These are phyloP conservation scores for Salvator merianae DNA, from an alignment of 2,113 vertebrate genomes.

Conservation along the genomic window DNA sequence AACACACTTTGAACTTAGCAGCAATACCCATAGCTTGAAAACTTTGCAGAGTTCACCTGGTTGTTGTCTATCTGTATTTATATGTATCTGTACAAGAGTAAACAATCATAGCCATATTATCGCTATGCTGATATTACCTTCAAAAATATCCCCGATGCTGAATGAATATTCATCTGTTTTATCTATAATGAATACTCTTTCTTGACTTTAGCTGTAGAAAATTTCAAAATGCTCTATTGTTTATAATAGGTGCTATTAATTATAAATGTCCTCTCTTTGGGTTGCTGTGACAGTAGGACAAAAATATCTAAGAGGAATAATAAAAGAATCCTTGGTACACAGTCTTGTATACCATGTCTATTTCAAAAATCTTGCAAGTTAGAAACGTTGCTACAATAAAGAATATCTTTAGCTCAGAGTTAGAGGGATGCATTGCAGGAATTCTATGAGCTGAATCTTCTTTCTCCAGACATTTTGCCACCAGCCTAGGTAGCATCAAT, in stretches of 20 bases:
- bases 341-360: slow-evolving; percentile 17
- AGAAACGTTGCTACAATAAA: too few species aligned
- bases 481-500: too few species aligned
- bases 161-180: neutral
- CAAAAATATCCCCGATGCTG: neutral
- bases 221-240: slow-evolving; percentile 63
- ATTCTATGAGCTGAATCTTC: too few species aligned
- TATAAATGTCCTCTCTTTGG: slow-evolving; percentile 72
- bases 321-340: slow-evolving; percentile 48
- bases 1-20: neutral
- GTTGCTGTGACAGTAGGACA: slow-evolving; percentile 44
- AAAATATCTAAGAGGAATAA: slow-evolving; percentile 59
- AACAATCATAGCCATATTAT: neutral
- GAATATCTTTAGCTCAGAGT: too few species aligned
- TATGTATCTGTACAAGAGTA: too few species aligned
- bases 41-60: neutral
- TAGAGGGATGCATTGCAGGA: neutral
- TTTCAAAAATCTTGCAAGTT: slow-evolving; percentile 11
- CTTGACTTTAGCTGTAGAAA: slow-evolving; percentile 43
- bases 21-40: neutral
- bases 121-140: neutral
- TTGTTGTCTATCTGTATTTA: neutral
- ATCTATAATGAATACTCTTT: slow-evolving; percentile 36
- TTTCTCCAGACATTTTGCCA: too few species aligned
- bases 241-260: slow-evolving; percentile 72